Evolutionary conservation across 2,113 vertebrate species (phyloP).

Genomic region (Solenodon paradoxus): DNA sequence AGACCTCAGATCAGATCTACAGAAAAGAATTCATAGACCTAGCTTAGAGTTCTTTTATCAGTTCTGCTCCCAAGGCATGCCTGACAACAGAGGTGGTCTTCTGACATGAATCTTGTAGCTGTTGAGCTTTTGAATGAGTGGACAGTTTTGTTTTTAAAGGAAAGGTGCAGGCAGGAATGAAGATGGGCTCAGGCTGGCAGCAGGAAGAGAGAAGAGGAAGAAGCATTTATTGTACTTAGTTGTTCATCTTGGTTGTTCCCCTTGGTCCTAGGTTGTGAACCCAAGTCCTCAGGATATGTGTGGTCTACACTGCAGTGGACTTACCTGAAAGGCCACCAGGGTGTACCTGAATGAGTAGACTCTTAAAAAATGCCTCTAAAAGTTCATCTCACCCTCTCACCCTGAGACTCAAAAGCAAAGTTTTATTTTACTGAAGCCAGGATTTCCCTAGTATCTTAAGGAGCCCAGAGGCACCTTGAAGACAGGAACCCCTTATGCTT

Average conservation of each 20-base stretch:
- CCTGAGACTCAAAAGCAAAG: conserved; percentile 23
- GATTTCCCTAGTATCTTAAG: not conserved
- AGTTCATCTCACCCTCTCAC: not conserved
- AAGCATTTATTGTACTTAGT: too few relatives aligned
- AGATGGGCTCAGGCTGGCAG: too few relatives aligned
- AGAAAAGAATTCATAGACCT: not conserved
- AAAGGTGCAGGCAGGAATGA: too few relatives aligned
- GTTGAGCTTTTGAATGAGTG: not conserved
- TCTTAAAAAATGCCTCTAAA: not conserved
- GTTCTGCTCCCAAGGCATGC: not conserved
- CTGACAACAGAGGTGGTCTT: not conserved
- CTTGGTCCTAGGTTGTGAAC: too few relatives aligned
- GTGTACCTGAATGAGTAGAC: not conserved
- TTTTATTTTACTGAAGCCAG: not conserved
- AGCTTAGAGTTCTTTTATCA: not conserved
- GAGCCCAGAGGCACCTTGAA: not conserved
- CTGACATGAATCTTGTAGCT: not conserved
- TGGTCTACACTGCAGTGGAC: too few relatives aligned
- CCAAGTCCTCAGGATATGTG: too few relatives aligned
- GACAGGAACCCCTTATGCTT: not conserved
- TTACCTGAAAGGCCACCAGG: too few relatives aligned
- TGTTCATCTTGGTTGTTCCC: too few relatives aligned
- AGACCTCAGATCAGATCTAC: not conserved
- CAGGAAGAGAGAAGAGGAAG: too few relatives aligned
- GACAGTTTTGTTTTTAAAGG: too few relatives aligned